Evolutionary conservation across 2,888 invertebrate species (phyloP).

Genomic region (Bellardia pandia): DNA sequence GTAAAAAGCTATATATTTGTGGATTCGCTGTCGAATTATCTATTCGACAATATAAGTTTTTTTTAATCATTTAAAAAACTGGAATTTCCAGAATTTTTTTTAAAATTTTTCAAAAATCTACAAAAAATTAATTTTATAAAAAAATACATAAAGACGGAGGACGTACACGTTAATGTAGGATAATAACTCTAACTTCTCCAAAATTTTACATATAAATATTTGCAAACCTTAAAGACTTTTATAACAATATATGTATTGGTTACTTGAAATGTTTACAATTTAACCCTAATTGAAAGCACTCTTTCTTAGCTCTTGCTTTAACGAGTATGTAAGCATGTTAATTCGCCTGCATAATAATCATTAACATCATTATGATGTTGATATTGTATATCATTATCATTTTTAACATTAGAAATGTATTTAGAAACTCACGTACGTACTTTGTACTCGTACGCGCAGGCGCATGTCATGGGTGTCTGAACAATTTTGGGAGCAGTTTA

Average conservation of each 20-base stretch:
- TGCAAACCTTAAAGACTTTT: too few species aligned
- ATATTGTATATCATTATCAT: conserved; percentile 35
- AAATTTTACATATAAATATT: too few species aligned
- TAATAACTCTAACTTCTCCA: too few species aligned
- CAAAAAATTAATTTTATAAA: not conserved
- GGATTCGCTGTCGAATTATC: not conserved
- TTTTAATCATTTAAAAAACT: not conserved
- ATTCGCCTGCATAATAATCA: conserved; percentile 38
- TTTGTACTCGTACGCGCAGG: conserved; percentile 23
- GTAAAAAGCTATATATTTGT: not conserved
- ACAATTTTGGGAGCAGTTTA: conserved; percentile 65
- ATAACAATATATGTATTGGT: too few species aligned
- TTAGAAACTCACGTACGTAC: conserved; percentile 56
- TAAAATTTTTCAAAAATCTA: not conserved
- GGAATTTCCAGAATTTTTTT: not conserved
- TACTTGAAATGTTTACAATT: too few species aligned
- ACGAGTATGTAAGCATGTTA: not conserved
- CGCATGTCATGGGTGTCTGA: conserved; percentile 45
- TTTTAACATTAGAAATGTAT: conserved; percentile 19
- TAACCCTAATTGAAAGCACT: not conserved
- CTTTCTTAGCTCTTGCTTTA: not conserved
- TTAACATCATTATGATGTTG: conserved; percentile 35
- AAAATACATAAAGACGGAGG: not conserved
- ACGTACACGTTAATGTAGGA: too few species aligned
- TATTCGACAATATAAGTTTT: not conserved